These are phyloP conservation scores for Taeniopygia guttata DNA, from an alignment of 2,797 vertebrate species.

Conservation along the genomic window DNA sequence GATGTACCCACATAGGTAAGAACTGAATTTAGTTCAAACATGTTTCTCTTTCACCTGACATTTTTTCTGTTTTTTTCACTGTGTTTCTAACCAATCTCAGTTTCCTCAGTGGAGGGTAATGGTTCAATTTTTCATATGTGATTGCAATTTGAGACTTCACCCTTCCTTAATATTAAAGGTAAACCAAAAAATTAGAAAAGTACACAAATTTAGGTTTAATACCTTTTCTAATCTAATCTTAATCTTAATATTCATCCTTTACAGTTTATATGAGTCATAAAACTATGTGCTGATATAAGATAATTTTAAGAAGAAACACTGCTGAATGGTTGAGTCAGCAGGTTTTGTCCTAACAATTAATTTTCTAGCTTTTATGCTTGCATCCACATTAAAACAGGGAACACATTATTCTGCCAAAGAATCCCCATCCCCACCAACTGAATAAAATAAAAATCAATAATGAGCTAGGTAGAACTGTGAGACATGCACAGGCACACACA, in stretches of 20 bases:
- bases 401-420: not conserved
- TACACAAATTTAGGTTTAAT: not conserved
- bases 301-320: not conserved
- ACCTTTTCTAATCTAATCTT: not conserved
- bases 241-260: not conserved
- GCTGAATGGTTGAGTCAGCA: not conserved
- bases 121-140: not conserved
- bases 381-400: not conserved
- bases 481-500: rapidly evolving
- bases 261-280: not conserved
- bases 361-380: not conserved
- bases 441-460: not conserved
- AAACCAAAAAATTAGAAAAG: not conserved
- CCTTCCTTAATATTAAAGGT: not conserved
- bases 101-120: not conserved
- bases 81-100: rapidly evolving
- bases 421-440: not conserved
- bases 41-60: not conserved
- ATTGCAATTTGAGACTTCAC: not conserved
- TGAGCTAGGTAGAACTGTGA: not conserved
- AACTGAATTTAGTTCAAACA: not conserved
- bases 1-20: not conserved
- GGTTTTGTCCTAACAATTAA: not conserved
- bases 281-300: not conserved
- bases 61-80: not conserved